These are phyloP conservation scores for Teleogryllus oceanicus DNA, from an alignment of 2,888 invertebrate genomes.

Conservation along the genomic window DNA sequence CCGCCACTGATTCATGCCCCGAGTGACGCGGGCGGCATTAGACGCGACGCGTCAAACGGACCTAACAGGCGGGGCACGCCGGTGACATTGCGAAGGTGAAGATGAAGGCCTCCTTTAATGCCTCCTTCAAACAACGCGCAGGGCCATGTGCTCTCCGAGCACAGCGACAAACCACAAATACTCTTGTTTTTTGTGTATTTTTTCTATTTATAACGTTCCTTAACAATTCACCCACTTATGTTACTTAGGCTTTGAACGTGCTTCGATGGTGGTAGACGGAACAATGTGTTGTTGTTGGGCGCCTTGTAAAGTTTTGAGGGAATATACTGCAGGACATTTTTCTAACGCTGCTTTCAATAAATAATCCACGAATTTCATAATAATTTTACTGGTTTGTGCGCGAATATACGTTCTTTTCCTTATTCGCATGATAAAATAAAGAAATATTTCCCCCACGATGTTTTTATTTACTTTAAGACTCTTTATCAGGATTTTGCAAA, in stretches of 20 bases:
- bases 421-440: too few relatives aligned
- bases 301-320: too few relatives aligned
- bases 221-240: neutral
- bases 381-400: too few relatives aligned
- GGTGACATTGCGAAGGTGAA: slow-evolving; percentile 18
- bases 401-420: too few relatives aligned
- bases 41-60: neutral
- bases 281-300: too few relatives aligned
- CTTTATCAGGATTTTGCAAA: too few relatives aligned
- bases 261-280: neutral
- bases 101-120: neutral
- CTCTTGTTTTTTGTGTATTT: neutral
- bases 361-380: too few relatives aligned
- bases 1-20: neutral
- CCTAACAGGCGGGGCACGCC: neutral
- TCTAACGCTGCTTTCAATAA: too few relatives aligned
- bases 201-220: neutral
- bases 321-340: too few relatives aligned
- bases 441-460: too few relatives aligned
- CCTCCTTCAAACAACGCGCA: neutral
- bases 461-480: too few relatives aligned
- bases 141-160: neutral
- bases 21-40: neutral
- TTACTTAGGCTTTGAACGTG: neutral
- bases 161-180: neutral